A percentile compares a stretch with the other conserved stretches of the same genome.
These are phyloP conservation scores for Aphidius ervi DNA, from an alignment of 1,140 invertebrate genomes.

Conservation along the genomic window DNA sequence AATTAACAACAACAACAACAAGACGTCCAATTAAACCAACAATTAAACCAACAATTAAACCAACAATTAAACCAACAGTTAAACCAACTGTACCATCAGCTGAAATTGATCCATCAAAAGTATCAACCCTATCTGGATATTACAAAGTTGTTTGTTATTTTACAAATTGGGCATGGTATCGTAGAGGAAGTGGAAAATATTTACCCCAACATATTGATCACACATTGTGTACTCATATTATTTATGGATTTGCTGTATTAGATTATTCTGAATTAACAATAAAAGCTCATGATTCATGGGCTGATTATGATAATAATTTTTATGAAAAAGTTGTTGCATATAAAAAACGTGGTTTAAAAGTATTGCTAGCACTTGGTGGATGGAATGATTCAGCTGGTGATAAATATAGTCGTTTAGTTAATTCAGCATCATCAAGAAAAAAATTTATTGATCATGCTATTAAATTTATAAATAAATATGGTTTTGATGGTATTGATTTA, in stretches of 20 bases:
- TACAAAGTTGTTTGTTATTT: slow-evolving; percentile 74
- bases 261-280: slow-evolving; percentile 73
- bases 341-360: slow-evolving; percentile 77
- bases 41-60: slow-evolving; percentile 31
- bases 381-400: slow-evolving; percentile 87
- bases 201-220: slow-evolving; percentile 81
- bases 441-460: slow-evolving; percentile 72
- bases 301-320: slow-evolving; percentile 75
- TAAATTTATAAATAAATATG: slow-evolving; percentile 74
- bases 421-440: slow-evolving; percentile 64
- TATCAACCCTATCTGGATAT: slow-evolving; percentile 45
- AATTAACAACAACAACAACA: slow-evolving; percentile 34
- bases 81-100: slow-evolving; percentile 30
- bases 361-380: slow-evolving; percentile 78
- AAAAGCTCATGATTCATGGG: slow-evolving; percentile 83
- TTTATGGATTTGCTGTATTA: slow-evolving; percentile 87
- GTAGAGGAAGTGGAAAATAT: slow-evolving; percentile 76
- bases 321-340: slow-evolving; percentile 76
- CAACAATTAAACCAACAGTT: slow-evolving; percentile 26
- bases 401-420: slow-evolving; percentile 79
- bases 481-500: slow-evolving; percentile 83
- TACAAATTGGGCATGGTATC: slow-evolving; percentile 92
- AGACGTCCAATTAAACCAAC: slow-evolving; percentile 39
- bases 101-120: slow-evolving; percentile 43
- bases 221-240: slow-evolving; percentile 83